Conservation (phyloP, 1,140 invertebrate genomes). For the Conopomorpha cramerella region DNA sequence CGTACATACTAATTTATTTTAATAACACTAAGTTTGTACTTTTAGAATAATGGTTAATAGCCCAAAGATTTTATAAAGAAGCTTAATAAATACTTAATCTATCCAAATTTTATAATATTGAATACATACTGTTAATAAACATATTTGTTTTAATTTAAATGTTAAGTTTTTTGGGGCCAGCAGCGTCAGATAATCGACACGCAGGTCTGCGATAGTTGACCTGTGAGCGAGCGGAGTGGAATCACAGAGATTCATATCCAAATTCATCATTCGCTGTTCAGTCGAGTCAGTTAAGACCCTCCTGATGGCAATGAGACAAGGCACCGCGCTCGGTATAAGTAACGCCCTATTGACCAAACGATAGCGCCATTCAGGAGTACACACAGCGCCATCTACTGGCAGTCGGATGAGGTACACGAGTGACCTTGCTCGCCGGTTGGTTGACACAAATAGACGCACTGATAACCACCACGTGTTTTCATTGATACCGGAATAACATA, state of each 20-base stretch:
- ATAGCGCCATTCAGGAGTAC: constrained; percentile 12
- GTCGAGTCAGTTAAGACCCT: constrained; percentile 52
- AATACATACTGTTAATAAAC: too few species aligned
- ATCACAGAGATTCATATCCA: constrained; percentile 33
- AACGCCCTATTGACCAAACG: constrained; percentile 5
- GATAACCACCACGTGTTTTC: too few species aligned
- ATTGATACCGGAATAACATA: too few species aligned
- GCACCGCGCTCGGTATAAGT: not conserved
- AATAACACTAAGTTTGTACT: too few species aligned
- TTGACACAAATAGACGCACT: too few species aligned
- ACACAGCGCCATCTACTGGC: constrained; percentile 16
- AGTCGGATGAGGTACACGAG: constrained; percentile 5
- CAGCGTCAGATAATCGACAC: constrained; percentile 36
- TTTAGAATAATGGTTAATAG: too few species aligned
- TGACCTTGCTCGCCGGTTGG: constrained; percentile 4
- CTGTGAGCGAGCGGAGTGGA: constrained; percentile 24
- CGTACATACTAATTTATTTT: too few species aligned
- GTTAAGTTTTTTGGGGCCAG: constrained; percentile 15
- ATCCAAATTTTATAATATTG: too few species aligned
- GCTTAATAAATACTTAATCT: too few species aligned
- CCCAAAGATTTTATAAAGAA: too few species aligned
- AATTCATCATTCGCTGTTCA: constrained; percentile 42
- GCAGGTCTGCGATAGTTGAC: constrained; percentile 41
- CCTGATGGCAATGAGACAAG: constrained; percentile 20
- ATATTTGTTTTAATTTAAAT: constrained; percentile 1